Conservation (phyloP, 2,888 invertebrate genomes). For the Parnassius smintheus region DNA sequence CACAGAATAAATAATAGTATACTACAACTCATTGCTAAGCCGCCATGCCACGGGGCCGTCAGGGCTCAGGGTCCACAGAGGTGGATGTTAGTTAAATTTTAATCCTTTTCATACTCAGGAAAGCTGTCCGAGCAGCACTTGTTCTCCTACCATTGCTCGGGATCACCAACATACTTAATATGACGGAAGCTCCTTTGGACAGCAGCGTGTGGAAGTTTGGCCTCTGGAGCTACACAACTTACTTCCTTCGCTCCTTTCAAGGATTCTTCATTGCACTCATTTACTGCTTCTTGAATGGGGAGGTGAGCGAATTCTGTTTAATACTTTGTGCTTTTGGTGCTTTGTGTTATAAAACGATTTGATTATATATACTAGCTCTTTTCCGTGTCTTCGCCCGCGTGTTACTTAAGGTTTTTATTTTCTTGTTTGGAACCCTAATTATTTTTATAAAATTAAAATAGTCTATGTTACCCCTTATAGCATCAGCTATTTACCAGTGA, state of each 20-base stretch:
- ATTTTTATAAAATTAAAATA: too few relatives aligned
- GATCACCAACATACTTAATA: constrained; percentile 88
- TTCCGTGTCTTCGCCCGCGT: too few relatives aligned
- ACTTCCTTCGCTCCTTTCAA: constrained; percentile 91
- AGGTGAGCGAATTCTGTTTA: constrained; percentile 81
- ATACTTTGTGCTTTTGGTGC: neutral
- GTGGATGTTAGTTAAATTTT: too few relatives aligned
- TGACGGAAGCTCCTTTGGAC: constrained; percentile 85
- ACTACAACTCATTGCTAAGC: too few relatives aligned
- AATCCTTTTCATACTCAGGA: constrained; percentile 68
- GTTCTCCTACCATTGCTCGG: constrained; percentile 90
- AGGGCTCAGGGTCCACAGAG: too few relatives aligned
- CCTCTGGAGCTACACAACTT: constrained; percentile 89
- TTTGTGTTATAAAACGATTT: neutral
- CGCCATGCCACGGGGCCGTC: too few relatives aligned
- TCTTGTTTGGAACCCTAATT: too few relatives aligned
- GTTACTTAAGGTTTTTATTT: too few relatives aligned
- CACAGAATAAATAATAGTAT: too few relatives aligned
- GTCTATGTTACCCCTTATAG: too few relatives aligned
- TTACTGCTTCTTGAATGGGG: constrained; percentile 92
- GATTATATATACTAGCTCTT: too few relatives aligned
- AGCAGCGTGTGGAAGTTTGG: constrained; percentile 86
- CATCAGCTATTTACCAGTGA: too few relatives aligned
- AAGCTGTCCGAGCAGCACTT: constrained; percentile 89
- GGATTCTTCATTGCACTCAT: constrained; percentile 90